A percentile compares a stretch with the other conserved stretches of the same genome.
Evolutionary conservation across 2,113 vertebrate species (phyloP).

Genomic region (Thermophis baileyi): DNA sequence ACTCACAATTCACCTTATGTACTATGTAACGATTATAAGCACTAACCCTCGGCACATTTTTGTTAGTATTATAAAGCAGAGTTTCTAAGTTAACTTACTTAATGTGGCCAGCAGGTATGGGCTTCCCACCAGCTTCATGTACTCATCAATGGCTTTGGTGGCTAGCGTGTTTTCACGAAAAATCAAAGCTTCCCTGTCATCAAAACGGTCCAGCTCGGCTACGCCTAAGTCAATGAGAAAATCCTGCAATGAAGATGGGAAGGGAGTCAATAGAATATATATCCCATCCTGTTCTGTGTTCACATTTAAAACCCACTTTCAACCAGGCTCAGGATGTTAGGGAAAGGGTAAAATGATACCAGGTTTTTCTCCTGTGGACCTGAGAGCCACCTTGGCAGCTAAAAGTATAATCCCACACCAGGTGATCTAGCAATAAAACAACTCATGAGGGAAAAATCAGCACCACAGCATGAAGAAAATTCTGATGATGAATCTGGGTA

Average conservation of each 20-base stretch:
- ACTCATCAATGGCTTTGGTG: constrained; percentile 95
- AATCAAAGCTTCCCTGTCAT: constrained; percentile 84
- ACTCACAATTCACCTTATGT: neutral
- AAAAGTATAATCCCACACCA: neutral
- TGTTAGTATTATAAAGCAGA: too few species aligned
- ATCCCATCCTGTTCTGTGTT: neutral
- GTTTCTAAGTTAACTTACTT: constrained; percentile 67
- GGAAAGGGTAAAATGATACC: neutral
- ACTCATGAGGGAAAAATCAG: neutral
- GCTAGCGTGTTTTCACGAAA: constrained; percentile 94
- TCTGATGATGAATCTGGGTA: neutral
- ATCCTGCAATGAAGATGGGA: constrained; percentile 64
- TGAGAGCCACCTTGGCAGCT: neutral
- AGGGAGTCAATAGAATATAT: neutral
- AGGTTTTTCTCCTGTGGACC: neutral
- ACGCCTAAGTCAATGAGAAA: constrained; percentile 86
- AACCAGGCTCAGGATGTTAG: neutral
- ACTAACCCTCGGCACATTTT: neutral
- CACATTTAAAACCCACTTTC: neutral
- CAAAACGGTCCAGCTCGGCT: constrained; percentile 83
- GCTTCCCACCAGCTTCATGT: constrained; percentile 95
- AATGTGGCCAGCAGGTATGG: constrained; percentile 90
- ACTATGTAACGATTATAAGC: neutral
- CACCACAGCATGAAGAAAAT: neutral
- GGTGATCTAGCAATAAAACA: neutral